A percentile compares a stretch with the other conserved stretches of the same genome.
These are phyloP conservation scores for Nannoperca australis DNA, from an alignment of 2,797 vertebrate genomes.

Conservation along the genomic window DNA sequence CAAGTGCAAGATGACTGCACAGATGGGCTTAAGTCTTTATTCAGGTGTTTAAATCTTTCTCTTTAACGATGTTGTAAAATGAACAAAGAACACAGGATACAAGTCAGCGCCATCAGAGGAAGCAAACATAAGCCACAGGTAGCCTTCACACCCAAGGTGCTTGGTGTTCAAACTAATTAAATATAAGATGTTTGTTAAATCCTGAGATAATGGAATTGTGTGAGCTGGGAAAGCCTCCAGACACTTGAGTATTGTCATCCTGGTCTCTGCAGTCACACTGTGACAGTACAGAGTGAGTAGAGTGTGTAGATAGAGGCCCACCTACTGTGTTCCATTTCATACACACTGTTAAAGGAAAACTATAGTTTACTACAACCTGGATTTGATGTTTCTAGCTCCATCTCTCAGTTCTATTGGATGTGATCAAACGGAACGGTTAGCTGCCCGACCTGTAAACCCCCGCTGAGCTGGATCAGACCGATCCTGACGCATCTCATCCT, in stretches of 20 bases:
- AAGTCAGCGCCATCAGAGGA: not conserved
- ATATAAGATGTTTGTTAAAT: not conserved
- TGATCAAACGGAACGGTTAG: not conserved
- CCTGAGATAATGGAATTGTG: no score
- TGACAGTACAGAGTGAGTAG: no score
- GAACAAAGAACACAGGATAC: not conserved
- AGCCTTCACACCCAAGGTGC: fast-evolving
- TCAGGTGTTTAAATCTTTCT: not conserved
- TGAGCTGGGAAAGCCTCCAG: not conserved
- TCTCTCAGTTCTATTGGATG: not conserved
- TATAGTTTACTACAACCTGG: not conserved
- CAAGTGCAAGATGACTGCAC: not conserved
- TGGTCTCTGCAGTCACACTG: no score
- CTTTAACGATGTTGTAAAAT: not conserved
- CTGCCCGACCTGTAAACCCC: not conserved
- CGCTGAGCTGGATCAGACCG: not conserved
- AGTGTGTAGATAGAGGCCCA: not conserved
- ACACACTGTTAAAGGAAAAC: not conserved
- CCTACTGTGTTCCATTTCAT: not conserved
- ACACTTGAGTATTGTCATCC: no score
- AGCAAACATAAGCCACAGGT: not conserved
- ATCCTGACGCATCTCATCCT: not conserved
- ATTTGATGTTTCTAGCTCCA: not conserved
- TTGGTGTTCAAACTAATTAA: not conserved
- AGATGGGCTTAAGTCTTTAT: not conserved